Conservation (phyloP, 1,140 invertebrate genomes). For the Panagrolaimus sp. region DNA sequence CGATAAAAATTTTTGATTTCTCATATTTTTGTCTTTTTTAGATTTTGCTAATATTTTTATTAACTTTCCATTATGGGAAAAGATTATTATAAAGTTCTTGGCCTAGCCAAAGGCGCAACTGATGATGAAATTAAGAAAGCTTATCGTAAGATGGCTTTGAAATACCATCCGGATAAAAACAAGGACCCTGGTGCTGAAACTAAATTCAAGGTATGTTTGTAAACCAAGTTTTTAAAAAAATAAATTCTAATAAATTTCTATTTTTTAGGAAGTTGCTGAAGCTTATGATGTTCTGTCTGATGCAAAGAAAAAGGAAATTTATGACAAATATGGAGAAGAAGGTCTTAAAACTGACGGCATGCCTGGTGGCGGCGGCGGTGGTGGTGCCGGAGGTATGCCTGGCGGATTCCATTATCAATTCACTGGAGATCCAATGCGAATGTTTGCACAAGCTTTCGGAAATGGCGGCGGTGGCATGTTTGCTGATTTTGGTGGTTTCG, state of each 20-base stretch:
- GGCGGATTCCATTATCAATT: slow-evolving; percentile 50
- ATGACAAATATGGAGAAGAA: slow-evolving; percentile 91
- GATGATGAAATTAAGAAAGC: slow-evolving; percentile 93
- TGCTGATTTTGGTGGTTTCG: slow-evolving; percentile 67
- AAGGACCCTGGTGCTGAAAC: slow-evolving; percentile 87
- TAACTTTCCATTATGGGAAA: slow-evolving; percentile 74
- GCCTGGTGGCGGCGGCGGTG: slow-evolving; percentile 62
- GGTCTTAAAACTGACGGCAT: slow-evolving; percentile 79
- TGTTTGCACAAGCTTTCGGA: slow-evolving; percentile 92
- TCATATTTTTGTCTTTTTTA: slow-evolving; percentile 63
- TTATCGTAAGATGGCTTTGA: slow-evolving; percentile 90
- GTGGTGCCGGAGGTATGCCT: slow-evolving; percentile 30
- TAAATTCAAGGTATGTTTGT: slow-evolving; percentile 78
- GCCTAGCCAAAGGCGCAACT: slow-evolving; percentile 74
- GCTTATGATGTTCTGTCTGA: slow-evolving; percentile 96
- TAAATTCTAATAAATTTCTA: not conserved
- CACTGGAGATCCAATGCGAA: slow-evolving; percentile 66
- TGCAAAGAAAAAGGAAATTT: slow-evolving; percentile 86
- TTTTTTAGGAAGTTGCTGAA: slow-evolving; percentile 72
- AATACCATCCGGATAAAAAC: slow-evolving; percentile 99
- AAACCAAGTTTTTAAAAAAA: not conserved
- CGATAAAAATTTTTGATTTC: not conserved
- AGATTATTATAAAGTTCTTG: slow-evolving; percentile 92
- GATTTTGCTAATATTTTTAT: slow-evolving; percentile 6
- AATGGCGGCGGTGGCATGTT: slow-evolving; percentile 71